Base-by-base conservation (phyloP, 92 coral and sea anemone genomes). In the Siderastrea radians region DNA sequence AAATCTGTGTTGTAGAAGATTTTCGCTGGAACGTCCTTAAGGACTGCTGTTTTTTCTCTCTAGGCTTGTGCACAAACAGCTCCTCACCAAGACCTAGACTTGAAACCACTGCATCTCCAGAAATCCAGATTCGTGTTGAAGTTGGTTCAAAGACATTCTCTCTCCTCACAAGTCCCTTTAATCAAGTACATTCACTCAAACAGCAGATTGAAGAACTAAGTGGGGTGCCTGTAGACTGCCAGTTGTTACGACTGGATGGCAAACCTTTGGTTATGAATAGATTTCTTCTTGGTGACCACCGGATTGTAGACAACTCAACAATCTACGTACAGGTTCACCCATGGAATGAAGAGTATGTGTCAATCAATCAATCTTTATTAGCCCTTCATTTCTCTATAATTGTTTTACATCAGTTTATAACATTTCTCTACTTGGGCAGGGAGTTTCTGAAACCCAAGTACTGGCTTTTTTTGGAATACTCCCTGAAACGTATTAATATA, bases 271-370 rank as follows among this genome's bases (percentile, higher is more conserved):
- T 78, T 3, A 85, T 85, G 84, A n/a, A 85, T n/a, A 52, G 7
- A 0, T 77, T 85, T 58, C 48, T 46, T 26, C 83, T 85, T 44
- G 47, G 68, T 16, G 84, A 85, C 77, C 47, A 85, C 49, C 84
- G 38, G 14, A 68, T 85, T 77, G 16, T 43, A 60, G 77, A 85
- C 57, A 75, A 77, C 64, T 51, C 84, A 44, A 57, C 83, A 14
- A 65, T 85, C 38, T 14, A 45, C 47, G 89, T 85, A 1, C 89
- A 85, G 62, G 84, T 85, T 75, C 89, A 77, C 26, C 89, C 89
- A 8, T 85, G 84, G 89, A 77, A 46, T 76, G 84, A 85, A 54
- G 89, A 85, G 89, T 85, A 77, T 7, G 89, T 65, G 17, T 5
- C 26, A 5, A 6, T 2, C 0, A 7, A 6, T 6, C 15, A 61